Conservation (phyloP, 2,888 invertebrate species). For the Agriopis aurantiaria region DNA sequence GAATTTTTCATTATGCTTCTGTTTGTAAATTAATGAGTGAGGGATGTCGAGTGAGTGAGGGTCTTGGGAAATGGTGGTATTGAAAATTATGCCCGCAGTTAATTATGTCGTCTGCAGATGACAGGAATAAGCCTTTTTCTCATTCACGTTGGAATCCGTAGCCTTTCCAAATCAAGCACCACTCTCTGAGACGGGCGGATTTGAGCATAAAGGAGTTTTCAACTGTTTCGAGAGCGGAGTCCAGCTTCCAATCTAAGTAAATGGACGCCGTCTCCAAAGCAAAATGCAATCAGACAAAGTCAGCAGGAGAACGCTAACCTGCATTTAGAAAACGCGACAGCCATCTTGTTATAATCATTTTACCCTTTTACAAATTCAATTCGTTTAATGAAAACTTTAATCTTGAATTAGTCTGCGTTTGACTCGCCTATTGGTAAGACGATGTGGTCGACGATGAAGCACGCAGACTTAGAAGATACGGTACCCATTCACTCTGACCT, state of each 20-base stretch:
- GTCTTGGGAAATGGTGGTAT: too few relatives aligned
- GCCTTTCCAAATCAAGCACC: conserved; percentile 8
- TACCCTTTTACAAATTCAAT: background rate
- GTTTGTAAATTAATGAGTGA: too few relatives aligned
- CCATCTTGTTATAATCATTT: background rate
- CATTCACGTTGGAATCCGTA: conserved; percentile 5
- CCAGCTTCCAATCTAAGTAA: conserved; percentile 8
- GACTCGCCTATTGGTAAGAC: too few relatives aligned
- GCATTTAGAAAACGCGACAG: background rate
- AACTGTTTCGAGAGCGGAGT: background rate
- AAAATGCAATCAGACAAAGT: background rate
- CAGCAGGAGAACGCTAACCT: background rate
- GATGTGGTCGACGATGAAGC: too few relatives aligned
- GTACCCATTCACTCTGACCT: too few relatives aligned
- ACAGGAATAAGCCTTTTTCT: conserved; percentile 1
- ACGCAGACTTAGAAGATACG: too few relatives aligned
- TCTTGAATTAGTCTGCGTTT: too few relatives aligned
- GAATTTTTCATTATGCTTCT: too few relatives aligned
- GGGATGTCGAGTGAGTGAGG: too few relatives aligned
- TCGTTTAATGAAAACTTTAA: background rate
- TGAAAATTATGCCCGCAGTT: background rate
- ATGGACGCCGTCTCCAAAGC: background rate
- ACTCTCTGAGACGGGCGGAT: conserved; percentile 2
- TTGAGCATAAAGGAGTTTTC: conserved; percentile 2
- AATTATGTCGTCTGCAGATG: conserved; percentile 3